phyloP scores from a whole-genome alignment of 2,113 vertebrate genomes.

The Scartelaos histophorus region DNA sequence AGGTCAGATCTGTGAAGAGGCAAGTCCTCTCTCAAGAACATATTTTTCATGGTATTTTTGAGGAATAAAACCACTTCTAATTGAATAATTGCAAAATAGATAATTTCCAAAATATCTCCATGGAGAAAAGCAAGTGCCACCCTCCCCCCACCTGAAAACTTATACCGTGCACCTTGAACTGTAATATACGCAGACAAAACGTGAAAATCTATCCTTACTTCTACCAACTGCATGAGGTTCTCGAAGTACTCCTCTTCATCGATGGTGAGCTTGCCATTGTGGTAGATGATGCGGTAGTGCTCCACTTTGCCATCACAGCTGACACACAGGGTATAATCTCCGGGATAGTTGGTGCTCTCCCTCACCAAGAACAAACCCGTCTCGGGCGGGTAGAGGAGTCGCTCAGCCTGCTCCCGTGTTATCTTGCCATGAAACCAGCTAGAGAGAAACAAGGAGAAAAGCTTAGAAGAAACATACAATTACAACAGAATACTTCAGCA shows the following conservation, averaged over 20 bases:
- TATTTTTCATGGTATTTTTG: too few species aligned
- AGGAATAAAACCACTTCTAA: too few species aligned
- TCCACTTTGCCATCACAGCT: slow-evolving; percentile 98
- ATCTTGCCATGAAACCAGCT: slow-evolving; percentile 98
- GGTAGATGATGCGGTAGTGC: slow-evolving; percentile 98
- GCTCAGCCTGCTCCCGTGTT: slow-evolving; percentile 91
- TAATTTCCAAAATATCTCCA: too few species aligned
- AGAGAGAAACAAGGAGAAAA: background rate
- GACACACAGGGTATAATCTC: slow-evolving; percentile 97
- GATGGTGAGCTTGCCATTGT: slow-evolving; percentile 94
- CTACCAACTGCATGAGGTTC: slow-evolving; percentile 99
- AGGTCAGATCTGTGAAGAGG: too few species aligned
- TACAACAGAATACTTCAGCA: background rate
- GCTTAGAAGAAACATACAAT: background rate
- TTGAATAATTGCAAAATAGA: too few species aligned
- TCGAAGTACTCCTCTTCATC: slow-evolving; percentile 97
- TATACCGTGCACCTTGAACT: too few species aligned
- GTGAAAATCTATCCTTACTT: slow-evolving; percentile 83
- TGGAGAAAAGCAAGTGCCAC: too few species aligned
- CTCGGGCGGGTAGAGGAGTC: slow-evolving; percentile 90
- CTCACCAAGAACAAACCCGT: slow-evolving; percentile 93
- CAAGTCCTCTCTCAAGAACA: too few species aligned
- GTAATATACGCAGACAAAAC: background rate
- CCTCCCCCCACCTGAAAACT: too few species aligned
- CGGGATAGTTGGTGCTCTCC: slow-evolving; percentile 98